Percentiles rank a stretch among this genome's conserved stretches.
phyloP scores from a whole-genome alignment of 2,113 vertebrate species.

The Uria lomvia region DNA sequence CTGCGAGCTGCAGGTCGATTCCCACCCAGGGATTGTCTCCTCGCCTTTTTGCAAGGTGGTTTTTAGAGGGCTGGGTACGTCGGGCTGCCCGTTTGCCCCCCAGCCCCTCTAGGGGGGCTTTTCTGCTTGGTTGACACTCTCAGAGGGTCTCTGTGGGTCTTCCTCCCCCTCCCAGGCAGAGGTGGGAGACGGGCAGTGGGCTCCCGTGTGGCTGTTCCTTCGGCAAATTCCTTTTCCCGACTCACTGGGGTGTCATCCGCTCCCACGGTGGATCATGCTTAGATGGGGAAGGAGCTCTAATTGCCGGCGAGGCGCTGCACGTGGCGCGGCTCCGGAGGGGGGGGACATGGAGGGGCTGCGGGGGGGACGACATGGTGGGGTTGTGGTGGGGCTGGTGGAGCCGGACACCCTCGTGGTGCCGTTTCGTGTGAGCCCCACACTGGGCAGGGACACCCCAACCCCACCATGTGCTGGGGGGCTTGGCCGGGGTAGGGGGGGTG shows the following conservation, averaged over 20 bases:
- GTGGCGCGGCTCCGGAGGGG: accelerated
- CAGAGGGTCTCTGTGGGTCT: accelerated
- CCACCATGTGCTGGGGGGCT: accelerated
- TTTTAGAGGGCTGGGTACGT: neutral
- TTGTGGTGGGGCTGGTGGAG: neutral
- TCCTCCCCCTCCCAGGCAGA: accelerated
- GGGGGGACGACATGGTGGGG: accelerated
- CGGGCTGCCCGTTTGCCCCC: neutral
- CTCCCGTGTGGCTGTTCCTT: accelerated
- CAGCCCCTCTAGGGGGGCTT: accelerated
- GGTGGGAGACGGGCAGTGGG: accelerated
- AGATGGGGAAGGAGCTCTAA: neutral
- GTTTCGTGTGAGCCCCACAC: accelerated
- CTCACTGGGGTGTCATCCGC: accelerated
- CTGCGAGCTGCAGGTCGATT: accelerated
- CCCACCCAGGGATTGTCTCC: neutral
- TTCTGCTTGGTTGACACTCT: neutral
- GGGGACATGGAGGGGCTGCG: no score
- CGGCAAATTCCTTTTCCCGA: accelerated
- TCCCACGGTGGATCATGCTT: neutral
- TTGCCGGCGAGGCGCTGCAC: accelerated
- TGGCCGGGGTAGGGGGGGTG: no score
- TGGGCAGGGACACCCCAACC: neutral
- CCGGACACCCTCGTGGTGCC: no score
- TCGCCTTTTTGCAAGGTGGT: accelerated